Conservation (phyloP, 53 echinoderm and acorn worm species). For the Temnopleurus reevesii region DNA sequence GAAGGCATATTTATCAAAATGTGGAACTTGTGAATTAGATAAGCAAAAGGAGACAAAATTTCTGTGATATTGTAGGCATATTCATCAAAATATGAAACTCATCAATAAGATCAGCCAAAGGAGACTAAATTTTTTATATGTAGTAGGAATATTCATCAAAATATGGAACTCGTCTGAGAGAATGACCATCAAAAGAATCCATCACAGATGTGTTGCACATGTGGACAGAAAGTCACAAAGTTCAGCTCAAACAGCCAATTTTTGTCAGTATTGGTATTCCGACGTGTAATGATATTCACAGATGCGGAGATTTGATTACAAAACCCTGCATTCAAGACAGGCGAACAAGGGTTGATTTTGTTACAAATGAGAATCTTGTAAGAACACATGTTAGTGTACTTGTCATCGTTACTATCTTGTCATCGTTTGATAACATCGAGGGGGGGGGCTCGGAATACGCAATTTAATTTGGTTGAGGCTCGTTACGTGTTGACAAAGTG, state of each 20-base stretch:
- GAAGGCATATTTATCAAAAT: too few species aligned
- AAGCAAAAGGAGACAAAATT: too few species aligned
- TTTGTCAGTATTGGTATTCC: background rate
- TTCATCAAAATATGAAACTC: too few species aligned
- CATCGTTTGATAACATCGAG: background rate
- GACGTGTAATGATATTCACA: background rate
- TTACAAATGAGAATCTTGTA: constrained; percentile 30
- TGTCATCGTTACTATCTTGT: constrained; percentile 30
- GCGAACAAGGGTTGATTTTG: constrained; percentile 43
- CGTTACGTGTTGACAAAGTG: constrained; percentile 60
- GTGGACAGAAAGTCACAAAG: constrained; percentile 18
- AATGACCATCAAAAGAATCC: too few species aligned
- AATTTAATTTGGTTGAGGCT: constrained; percentile 42
- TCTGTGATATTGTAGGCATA: too few species aligned
- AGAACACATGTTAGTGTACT: constrained; percentile 22
- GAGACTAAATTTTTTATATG: too few species aligned
- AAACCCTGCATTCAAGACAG: constrained; percentile 20
- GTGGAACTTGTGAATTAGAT: too few species aligned
- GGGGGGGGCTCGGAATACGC: constrained; percentile 60
- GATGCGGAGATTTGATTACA: background rate
- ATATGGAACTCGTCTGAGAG: too few species aligned
- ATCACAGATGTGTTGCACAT: constrained; percentile 8
- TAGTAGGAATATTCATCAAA: too few species aligned
- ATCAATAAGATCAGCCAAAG: too few species aligned
- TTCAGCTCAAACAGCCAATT: background rate